Conservation (phyloP, 1,140 invertebrate species). For the Caenorhabditis briggsae region DNA sequence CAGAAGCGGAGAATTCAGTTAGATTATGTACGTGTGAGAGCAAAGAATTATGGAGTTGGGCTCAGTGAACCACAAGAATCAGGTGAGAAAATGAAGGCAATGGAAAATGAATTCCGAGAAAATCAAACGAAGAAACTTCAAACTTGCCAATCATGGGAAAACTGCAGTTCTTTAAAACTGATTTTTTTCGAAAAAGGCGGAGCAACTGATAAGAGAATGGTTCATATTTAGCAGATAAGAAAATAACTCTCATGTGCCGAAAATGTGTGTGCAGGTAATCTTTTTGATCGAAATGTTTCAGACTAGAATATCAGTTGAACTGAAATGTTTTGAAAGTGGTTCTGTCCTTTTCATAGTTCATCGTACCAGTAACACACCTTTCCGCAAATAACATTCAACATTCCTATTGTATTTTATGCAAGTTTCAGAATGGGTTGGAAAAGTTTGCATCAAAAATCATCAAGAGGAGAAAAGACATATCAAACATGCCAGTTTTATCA, state of each 20-base stretch:
- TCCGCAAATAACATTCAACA: neutral
- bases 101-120: neutral
- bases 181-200: neutral
- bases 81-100: neutral
- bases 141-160: neutral
- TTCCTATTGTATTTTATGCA: conserved; percentile 24
- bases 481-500: neutral
- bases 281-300: conserved; percentile 30
- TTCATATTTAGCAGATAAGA: neutral
- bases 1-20: neutral
- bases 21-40: neutral
- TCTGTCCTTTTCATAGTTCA: conserved; percentile 18
- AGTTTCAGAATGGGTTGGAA: neutral
- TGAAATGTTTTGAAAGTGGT: conserved; percentile 19
- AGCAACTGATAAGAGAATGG: conserved; percentile 29
- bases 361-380: neutral
- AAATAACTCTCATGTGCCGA: neutral
- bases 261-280: neutral
- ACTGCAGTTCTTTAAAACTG: conserved; percentile 15
- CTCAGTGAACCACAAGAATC: neutral
- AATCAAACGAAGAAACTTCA: neutral
- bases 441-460: neutral
- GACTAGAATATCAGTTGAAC: neutral
- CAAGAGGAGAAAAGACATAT: neutral
- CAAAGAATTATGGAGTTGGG: conserved; percentile 22